A percentile compares a stretch with the other conserved stretches of the same genome.
These are phyloP conservation scores for Sympetrum striolatum DNA, from an alignment of 2,888 invertebrate species.

Conservation along the genomic window DNA sequence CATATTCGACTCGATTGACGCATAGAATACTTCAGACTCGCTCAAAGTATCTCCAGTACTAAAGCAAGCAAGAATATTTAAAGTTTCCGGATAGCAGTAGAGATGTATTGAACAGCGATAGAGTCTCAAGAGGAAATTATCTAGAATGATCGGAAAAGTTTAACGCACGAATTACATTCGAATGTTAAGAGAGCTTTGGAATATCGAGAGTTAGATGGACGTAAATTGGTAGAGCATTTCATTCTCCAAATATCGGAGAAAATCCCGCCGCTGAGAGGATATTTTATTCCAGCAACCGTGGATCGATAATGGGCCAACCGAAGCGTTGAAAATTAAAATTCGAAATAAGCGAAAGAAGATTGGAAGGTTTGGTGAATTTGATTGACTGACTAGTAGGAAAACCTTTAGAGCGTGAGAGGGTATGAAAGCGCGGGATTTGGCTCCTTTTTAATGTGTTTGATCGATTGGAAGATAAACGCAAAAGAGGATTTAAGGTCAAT, in stretches of 20 bases:
- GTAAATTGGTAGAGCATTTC: too few relatives aligned
- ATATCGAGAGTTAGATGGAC: too few relatives aligned
- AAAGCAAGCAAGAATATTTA: too few relatives aligned
- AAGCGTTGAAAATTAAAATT: slow-evolving; percentile 1
- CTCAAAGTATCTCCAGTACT: too few relatives aligned
- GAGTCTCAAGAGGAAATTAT: too few relatives aligned
- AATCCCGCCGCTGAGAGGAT: neutral
- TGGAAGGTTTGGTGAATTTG: neutral
- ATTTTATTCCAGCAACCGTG: neutral
- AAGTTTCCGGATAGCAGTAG: too few relatives aligned
- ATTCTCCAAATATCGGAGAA: neutral
- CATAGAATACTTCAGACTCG: too few relatives aligned
- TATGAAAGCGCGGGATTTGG: neutral
- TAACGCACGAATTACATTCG: too few relatives aligned
- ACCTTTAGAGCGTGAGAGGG: neutral
- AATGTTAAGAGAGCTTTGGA: too few relatives aligned
- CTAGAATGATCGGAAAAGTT: too few relatives aligned
- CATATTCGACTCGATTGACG: too few relatives aligned
- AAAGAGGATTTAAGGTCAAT: neutral
- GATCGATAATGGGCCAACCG: neutral
- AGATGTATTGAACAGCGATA: too few relatives aligned
- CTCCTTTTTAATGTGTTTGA: neutral
- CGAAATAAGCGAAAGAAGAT: neutral
- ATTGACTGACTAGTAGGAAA: neutral
- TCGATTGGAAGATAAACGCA: neutral